Percentiles rank a stretch among this genome's conserved stretches.
These are phyloP conservation scores for Zhengitettix transpicula DNA, from an alignment of 2,888 invertebrate genomes.

Conservation along the genomic window DNA sequence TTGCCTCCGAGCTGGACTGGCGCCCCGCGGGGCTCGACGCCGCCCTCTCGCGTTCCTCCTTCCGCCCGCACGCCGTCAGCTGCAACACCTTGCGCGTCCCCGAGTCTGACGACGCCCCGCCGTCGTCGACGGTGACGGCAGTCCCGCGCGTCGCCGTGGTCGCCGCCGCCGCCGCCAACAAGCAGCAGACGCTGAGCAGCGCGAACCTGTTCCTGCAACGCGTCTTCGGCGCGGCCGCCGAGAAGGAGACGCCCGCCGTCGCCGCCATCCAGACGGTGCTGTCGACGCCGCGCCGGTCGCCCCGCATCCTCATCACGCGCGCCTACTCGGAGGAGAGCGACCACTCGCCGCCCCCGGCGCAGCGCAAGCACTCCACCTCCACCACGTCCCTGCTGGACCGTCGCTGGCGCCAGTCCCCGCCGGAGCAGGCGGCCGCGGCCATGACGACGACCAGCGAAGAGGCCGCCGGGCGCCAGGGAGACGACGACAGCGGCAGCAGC, in stretches of 20 bases:
- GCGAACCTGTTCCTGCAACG: slow-evolving; percentile 43
- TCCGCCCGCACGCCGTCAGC: slow-evolving; percentile 6
- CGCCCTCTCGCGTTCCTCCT: slow-evolving; percentile 20
- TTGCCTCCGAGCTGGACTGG: slow-evolving; percentile 33
- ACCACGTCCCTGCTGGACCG: slow-evolving; percentile 24
- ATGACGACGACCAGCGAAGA: neutral
- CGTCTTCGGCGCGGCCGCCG: slow-evolving; percentile 32
- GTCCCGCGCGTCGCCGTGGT: slow-evolving; percentile 22
- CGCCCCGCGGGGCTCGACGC: slow-evolving; percentile 25
- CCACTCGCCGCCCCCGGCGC: slow-evolving; percentile 29
- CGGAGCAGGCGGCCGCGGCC: neutral
- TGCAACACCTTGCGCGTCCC: slow-evolving; percentile 14
- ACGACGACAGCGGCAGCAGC: neutral
- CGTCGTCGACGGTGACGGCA: slow-evolving; percentile 23
- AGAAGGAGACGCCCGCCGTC: slow-evolving; percentile 14
- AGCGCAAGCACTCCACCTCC: slow-evolving; percentile 25
- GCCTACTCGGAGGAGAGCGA: slow-evolving; percentile 59
- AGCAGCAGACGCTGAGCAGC: slow-evolving; percentile 32
- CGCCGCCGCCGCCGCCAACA: slow-evolving; percentile 46
- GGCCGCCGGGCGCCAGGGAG: neutral
- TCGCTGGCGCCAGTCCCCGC: neutral
- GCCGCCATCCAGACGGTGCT: slow-evolving; percentile 16
- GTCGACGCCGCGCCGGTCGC: slow-evolving; percentile 33
- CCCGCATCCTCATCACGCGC: slow-evolving; percentile 52
- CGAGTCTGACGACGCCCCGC: slow-evolving; percentile 15